phyloP scores from a whole-genome alignment of 2,797 vertebrate genomes.

The Botia kubotai region DNA sequence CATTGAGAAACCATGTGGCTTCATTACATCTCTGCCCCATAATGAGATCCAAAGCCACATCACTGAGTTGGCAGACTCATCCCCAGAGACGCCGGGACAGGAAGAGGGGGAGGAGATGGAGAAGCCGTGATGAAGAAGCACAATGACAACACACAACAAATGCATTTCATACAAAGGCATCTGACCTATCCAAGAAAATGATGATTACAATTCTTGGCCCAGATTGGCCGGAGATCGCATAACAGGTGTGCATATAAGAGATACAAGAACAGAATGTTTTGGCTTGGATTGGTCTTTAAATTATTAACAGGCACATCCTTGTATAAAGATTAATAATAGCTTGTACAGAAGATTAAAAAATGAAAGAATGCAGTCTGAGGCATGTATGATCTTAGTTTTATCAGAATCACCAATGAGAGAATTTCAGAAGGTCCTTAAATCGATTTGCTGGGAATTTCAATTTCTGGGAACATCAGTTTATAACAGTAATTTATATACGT shows the following conservation, averaged over 20 bases:
- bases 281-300: constrained; percentile 18
- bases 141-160: constrained; percentile 17
- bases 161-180: constrained; percentile 1
- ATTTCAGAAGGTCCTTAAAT: background rate
- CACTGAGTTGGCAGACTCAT: constrained; percentile 29
- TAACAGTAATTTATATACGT: too few species aligned
- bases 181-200: background rate
- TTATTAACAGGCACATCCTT: background rate
- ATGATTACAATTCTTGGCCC: background rate
- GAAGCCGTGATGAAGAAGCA: background rate
- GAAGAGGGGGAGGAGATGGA: constrained; percentile 36
- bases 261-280: background rate
- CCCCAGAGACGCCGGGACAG: too few species aligned
- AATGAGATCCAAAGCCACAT: constrained; percentile 49
- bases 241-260: background rate
- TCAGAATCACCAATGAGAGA: background rate
- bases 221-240: background rate
- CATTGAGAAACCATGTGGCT: constrained; percentile 27
- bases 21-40: constrained; percentile 46
- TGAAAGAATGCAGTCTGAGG: background rate
- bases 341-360: background rate
- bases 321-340: background rate
- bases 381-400: background rate
- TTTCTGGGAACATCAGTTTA: background rate
- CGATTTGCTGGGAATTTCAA: background rate